Base-by-base conservation (phyloP, 2,888 invertebrate genomes). In the Cataglyphis albicans region DNA sequence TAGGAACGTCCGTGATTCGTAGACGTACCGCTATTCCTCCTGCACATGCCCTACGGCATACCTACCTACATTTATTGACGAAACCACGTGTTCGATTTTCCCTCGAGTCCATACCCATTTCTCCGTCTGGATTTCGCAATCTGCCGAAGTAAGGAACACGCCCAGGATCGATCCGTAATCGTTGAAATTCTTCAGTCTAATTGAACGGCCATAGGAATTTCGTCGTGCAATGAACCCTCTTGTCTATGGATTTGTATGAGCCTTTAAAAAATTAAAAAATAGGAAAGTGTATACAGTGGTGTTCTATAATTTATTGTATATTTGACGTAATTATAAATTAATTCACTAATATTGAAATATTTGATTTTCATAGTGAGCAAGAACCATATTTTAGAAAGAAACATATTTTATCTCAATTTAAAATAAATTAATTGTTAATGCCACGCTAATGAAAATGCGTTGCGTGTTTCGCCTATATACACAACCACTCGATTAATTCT, bases 41-140 rank as follows among this genome's bases (percentile, higher is more conserved):
- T 44, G 32, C 70, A 44, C 55, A 38, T 59, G 32, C 35, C 35
- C 44, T 21, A 38, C 18, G 57, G 72, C 25, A 32, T 44, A 59
- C 59, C 57, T 38, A 38, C 55, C 25, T 64, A 10, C 44, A 32
- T 32, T 57, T 70, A 32, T 18, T 67, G 38, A 38, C 12, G 35
- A 44, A 70, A 80, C 18, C 29, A 29, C 35, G 41, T 15, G 72
- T 59, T 72, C 44, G 44, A 80, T 70, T 80, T 80, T 70, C 72
- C 59, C 35, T 25, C 59, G 59, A 21, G n/a, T 70, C 41, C 32
- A 35, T 18, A 70, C 10, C 29, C 41, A 68, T 70, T 78, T 59
- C 70, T 21, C 57, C 57, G 70, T 55, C 35, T 35, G 41, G 32
- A 78, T 78, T 78, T 78, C 32, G 44, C 72, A 78, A 78, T 78